phyloP scores from a whole-genome alignment of 2,888 invertebrate genomes.

The Pandemis corylana region DNA sequence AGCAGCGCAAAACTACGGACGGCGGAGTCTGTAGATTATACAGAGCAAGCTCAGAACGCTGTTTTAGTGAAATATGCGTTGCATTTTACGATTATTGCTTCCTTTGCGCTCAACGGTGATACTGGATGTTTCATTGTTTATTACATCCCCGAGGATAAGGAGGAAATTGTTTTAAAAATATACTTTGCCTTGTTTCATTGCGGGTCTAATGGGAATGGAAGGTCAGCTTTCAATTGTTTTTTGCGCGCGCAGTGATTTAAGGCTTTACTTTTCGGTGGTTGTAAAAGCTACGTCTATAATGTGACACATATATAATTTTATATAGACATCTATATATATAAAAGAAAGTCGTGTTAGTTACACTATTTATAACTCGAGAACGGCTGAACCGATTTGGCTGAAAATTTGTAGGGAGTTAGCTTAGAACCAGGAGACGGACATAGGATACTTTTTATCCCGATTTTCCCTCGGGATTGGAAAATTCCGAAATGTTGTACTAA shows the following conservation, averaged over 20 bases:
- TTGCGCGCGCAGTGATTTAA: neutral
- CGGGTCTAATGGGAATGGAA: slow-evolving; percentile 2
- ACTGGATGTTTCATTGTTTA: slow-evolving; percentile 62
- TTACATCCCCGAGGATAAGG: slow-evolving; percentile 49
- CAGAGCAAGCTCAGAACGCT: slow-evolving; percentile 38
- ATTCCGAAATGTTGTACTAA: no score
- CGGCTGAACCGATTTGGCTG: no score
- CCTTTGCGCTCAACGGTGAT: slow-evolving; percentile 58
- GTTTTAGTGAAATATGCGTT: slow-evolving; percentile 63
- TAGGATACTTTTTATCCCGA: no score
- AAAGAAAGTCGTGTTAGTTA: no score
- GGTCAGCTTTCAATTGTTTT: slow-evolving; percentile 10
- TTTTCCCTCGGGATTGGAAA: no score
- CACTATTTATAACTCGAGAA: no score
- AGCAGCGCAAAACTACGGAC: slow-evolving; percentile 58
- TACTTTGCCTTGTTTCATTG: slow-evolving; percentile 13
- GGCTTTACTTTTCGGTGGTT: neutral
- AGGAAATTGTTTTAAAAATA: slow-evolving; percentile 33
- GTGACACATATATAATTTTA: no score
- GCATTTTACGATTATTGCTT: slow-evolving; percentile 76
- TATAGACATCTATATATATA: no score
- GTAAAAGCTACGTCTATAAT: neutral
- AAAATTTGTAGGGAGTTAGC: no score
- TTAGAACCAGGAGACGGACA: no score
- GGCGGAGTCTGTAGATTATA: slow-evolving; percentile 22